phyloP scores from a whole-genome alignment of 2,888 invertebrate genomes.

The Pollenia amentaria region DNA sequence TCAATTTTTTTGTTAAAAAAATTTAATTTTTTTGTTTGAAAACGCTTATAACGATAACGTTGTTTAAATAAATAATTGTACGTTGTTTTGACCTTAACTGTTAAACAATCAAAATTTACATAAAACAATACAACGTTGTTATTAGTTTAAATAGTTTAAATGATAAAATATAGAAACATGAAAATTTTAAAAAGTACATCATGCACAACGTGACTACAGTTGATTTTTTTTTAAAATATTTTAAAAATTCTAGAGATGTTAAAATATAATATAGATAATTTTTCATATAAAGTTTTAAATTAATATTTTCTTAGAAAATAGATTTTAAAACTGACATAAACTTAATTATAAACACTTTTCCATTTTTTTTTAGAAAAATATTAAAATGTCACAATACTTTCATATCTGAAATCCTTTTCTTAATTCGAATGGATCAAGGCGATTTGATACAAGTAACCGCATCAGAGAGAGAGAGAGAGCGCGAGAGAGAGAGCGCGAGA shows the following conservation, averaged over 20 bases:
- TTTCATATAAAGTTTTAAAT: too few species aligned
- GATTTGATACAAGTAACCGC: too few species aligned
- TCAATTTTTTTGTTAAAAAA: not conserved
- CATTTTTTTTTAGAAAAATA: too few species aligned
- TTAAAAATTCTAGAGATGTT: not conserved
- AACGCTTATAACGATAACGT: not conserved
- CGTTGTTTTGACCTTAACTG: constrained; percentile 21
- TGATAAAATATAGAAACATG: not conserved
- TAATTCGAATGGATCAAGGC: too few species aligned
- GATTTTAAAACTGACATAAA: too few species aligned
- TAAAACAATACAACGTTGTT: not conserved
- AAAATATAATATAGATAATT: too few species aligned
- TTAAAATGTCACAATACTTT: too few species aligned
- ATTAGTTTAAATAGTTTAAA: constrained; percentile 3
- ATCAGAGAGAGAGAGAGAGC: too few species aligned
- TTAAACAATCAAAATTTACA: constrained; percentile 8
- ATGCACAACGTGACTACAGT: constrained; percentile 37
- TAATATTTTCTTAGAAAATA: too few species aligned
- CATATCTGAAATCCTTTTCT: too few species aligned
- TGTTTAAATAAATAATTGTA: constrained; percentile 4
- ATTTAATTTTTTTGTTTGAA: not conserved
- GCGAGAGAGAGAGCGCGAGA: too few species aligned
- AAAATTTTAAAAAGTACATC: not conserved
- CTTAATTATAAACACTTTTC: too few species aligned
- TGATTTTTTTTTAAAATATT: not conserved